These are phyloP conservation scores for Microctenopoma stevenorrisi DNA, from an alignment of 2,797 vertebrate genomes.

Conservation along the genomic window DNA sequence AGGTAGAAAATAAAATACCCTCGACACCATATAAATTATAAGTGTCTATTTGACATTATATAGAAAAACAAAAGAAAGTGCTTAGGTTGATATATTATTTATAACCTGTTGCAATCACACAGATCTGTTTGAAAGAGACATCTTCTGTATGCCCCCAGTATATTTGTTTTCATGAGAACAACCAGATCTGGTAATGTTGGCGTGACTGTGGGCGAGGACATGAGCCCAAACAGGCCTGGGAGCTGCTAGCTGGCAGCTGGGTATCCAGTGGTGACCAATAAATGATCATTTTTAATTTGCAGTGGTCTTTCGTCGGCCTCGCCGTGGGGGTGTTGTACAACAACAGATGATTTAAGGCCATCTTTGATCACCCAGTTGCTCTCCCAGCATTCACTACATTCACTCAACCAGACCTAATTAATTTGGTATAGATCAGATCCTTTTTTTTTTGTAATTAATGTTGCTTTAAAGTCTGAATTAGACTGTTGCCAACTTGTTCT, in stretches of 20 bases:
- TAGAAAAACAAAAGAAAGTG: no score
- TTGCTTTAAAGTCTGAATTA: conserved; percentile 49
- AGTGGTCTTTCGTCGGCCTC: conserved; percentile 48
- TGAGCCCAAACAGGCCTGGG: conserved; percentile 28
- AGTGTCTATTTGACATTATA: no score
- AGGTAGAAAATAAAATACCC: no score
- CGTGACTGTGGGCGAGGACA: conserved; percentile 17
- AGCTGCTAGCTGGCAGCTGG: conserved; percentile 43
- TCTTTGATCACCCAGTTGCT: conserved; percentile 67
- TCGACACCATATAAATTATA: no score
- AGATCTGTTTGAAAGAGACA: conserved; percentile 12
- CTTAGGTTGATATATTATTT: background rate
- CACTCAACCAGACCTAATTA: conserved; percentile 63
- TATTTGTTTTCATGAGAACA: conserved; percentile 43
- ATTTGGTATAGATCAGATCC: conserved; percentile 69
- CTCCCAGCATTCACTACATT: conserved; percentile 51
- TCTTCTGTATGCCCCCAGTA: conserved; percentile 25
- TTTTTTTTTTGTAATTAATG: conserved; percentile 48
- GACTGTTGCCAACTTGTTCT: conserved; percentile 44
- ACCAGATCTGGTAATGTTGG: conserved; percentile 43
- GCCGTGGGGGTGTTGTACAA: conserved; percentile 54
- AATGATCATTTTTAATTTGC: conserved; percentile 68
- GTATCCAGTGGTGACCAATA: conserved; percentile 58
- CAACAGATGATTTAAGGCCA: conserved; percentile 66
- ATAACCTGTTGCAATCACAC: background rate